Conservation (phyloP, 2,113 vertebrate genomes). For the Hyperoodon ampullatus region DNA sequence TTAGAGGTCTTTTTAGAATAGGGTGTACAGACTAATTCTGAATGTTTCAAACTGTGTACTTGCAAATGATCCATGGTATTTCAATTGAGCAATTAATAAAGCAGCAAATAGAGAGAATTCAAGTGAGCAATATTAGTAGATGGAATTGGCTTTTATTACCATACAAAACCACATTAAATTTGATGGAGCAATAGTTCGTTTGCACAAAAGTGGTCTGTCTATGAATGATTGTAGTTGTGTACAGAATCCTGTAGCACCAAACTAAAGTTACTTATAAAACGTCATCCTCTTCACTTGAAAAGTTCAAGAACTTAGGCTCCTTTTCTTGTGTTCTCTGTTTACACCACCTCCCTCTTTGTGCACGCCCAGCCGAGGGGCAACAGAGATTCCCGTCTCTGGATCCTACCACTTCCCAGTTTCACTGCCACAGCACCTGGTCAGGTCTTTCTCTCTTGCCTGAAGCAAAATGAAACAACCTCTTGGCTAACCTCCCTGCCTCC, state of each 20-base stretch:
- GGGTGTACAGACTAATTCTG: neutral
- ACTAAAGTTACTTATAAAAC: neutral
- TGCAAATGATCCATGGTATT: neutral
- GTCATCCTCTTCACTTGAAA: neutral
- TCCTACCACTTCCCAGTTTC: neutral
- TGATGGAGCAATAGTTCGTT: neutral
- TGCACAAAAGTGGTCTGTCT: neutral
- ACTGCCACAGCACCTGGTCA: neutral
- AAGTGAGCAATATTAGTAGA: neutral
- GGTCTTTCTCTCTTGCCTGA: neutral
- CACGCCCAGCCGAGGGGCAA: neutral
- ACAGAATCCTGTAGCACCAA: neutral
- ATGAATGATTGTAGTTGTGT: neutral
- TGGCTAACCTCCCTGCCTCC: slow-evolving; percentile 32
- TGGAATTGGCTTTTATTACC: neutral
- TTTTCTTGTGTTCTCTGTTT: neutral
- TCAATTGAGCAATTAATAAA: neutral
- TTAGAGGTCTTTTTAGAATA: slow-evolving; percentile 40
- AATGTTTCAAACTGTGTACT: neutral
- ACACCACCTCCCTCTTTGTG: neutral
- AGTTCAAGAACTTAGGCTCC: neutral
- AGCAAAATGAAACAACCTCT: slow-evolving; percentile 20
- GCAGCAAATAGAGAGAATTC: neutral
- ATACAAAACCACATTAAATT: neutral
- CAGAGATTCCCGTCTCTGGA: neutral